Base-by-base conservation (phyloP, 2,888 invertebrate genomes). In the Xylota sylvarum region DNA sequence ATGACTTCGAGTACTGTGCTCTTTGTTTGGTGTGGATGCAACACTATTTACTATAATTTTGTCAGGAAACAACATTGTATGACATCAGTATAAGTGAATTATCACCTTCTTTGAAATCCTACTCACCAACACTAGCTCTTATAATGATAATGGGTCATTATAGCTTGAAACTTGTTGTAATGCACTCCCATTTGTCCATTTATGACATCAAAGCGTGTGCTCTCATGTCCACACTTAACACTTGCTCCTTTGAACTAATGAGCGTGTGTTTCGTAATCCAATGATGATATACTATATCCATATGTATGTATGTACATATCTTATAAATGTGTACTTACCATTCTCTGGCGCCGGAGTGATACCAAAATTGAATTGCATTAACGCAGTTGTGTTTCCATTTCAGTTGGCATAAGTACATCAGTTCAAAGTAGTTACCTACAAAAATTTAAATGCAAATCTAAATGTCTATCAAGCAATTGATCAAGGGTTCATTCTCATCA, bases 301-400 rank as follows among this genome's bases (percentile, higher is more conserved):
- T n/a, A n/a, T n/a, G n/a, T n/a, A n/a, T n/a, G n/a, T n/a, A n/a
- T n/a, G n/a, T n/a, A n/a, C n/a, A 3, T 37, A 43, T 37, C 52
- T 14, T 50, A 67, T 32, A 64, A 58, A 58, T 67, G 65, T 55
- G 23, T 60, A 52, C 60, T 60, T 43, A 60, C 19, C 40, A 60
- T 32, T 37, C 48, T 35, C 27, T 76, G 85, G 85, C 70, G 85
- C 80, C 85, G 55, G 46, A 52, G 56, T 43, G 74, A 76, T 76
- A 72, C 70, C 74, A 46, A 85, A 85, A 85, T 80, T 80, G 60
- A 76, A 85, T 85, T 85, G 85, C 76, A 76, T 76, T 70, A 72
- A 64, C 64, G 65, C 70, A 65, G 72, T 70, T 67, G 80, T 60
- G 40, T 48, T 32, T 70, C 27, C 10, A 52, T 60, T 52, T 46